Evolutionary conservation across 2,888 invertebrate species (phyloP), one percentile per base, ranked within the genome.

Genomic region (Camptogramma bilineatum): DNA sequence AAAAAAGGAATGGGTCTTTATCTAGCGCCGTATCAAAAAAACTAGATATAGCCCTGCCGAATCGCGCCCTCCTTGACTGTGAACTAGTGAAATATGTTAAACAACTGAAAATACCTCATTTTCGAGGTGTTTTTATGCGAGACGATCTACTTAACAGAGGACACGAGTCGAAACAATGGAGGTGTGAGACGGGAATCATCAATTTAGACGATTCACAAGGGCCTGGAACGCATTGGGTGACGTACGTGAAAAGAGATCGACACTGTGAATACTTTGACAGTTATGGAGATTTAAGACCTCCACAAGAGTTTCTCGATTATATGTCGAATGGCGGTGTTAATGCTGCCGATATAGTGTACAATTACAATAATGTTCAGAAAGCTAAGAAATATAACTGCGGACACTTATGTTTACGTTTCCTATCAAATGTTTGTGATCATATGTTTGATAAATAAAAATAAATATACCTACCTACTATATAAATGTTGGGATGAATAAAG

Each of bases 381-480:
- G 10, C 9, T 48, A 21, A 21, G 13, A 48, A 10, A 21, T n/a
- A 48, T n/a, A 48, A 48, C n/a, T 48, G 48, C 13, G 48, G 48
- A 5, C 48, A 48, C n/a, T 48, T 48, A 48, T 48, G 48, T 48
- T n/a, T 48, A 8, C n/a, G 48, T 19, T 48, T 48, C n/a, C n/a
- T 48, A 5, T 8, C 7, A 21, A 21, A 48, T n/a, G 13, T n/a
- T 8, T 19, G 19, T 21, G 24, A 48, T n/a, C 13, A 10, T 48
- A 10, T 48, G n/a, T 48, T 48, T 48, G 13, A 48, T n/a, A n/a
- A 48, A 48, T 48, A 31, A 48, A 19, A 19, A 10, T 19, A 19
- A n/a, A n/a, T n/a, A n/a, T n/a, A n/a, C n/a, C n/a, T n/a, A n/a
- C n/a, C n/a, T 47, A 47, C 28, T 31, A 31, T 9, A 31, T 31